phyloP scores from a whole-genome alignment of 2,113 vertebrate genomes.

The Clarias gariepinus region DNA sequence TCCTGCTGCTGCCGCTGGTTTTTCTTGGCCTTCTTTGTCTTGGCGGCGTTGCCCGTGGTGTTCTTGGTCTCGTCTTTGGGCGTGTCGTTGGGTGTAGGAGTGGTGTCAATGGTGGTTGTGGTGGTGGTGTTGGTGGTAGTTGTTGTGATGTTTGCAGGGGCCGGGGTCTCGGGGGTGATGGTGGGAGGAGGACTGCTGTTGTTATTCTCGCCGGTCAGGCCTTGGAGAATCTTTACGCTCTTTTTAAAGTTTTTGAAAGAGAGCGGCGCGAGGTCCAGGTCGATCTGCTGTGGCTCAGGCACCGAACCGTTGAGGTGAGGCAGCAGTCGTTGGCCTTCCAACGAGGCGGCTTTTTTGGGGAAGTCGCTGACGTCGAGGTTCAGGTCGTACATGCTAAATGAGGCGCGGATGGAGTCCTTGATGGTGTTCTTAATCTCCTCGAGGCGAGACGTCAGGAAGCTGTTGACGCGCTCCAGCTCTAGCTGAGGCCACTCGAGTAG shows the following conservation, averaged over 20 bases:
- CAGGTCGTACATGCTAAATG: slow-evolving; percentile 93
- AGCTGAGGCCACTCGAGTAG: slow-evolving; percentile 91
- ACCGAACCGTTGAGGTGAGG: slow-evolving; percentile 86
- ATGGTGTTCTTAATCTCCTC: slow-evolving; percentile 98
- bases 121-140: slow-evolving; percentile 81
- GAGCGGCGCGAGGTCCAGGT: slow-evolving; percentile 91
- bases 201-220: slow-evolving; percentile 64
- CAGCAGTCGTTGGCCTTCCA: slow-evolving; percentile 86
- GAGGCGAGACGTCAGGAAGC: slow-evolving; percentile 93
- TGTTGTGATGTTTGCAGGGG: slow-evolving; percentile 80
- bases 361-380: slow-evolving; percentile 93
- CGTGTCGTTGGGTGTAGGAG: slow-evolving; percentile 67
- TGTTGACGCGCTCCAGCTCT: slow-evolving; percentile 94
- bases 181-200: slow-evolving; percentile 76
- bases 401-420: slow-evolving; percentile 94
- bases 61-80: slow-evolving; percentile 71
- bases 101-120: slow-evolving; percentile 68
- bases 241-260: slow-evolving; percentile 85
- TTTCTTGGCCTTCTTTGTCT: slow-evolving; percentile 87
- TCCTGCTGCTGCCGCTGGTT: slow-evolving; percentile 73
- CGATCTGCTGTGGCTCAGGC: slow-evolving; percentile 90
- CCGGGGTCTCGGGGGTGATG: slow-evolving; percentile 69
- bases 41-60: slow-evolving; percentile 61
- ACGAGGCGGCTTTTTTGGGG: slow-evolving; percentile 87
- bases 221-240: slow-evolving; percentile 79